Base-by-base conservation (phyloP, 1,140 invertebrate species). In the Aradophagus sp. region DNA sequence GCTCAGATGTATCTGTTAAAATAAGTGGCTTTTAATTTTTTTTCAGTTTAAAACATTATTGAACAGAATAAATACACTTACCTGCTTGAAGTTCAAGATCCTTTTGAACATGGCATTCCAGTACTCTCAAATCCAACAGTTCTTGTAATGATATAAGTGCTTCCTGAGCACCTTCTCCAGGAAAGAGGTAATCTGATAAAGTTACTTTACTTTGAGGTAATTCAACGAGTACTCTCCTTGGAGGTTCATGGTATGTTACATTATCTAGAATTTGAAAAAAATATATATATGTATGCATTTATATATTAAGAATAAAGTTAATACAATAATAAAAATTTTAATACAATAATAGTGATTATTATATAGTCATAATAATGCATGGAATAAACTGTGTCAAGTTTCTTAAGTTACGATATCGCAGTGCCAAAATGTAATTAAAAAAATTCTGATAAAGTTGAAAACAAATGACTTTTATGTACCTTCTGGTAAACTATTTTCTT, bases 141-240 rank as follows among this genome's bases (percentile, higher is more conserved):
- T 94, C 93, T 74, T 90, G 87, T 5, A 94, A 87, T 1, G 92
- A 91, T 19, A 90, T 86, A 29, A 93, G 81, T 5, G 91, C 90
- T 79, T 95, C 93, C 34, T 90, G 88, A 0, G 90, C 87, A 1
- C 90, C 91, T 85, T 95, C 93, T 5, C 93, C 93, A 50, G 93
- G 93, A 77, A 95, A 95, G 29, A 94, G 82, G 82, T 96, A 96
- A 81, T 95, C 93, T 42, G 92, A 94, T 5, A 95, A 86, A 13
- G 89, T 89, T 13, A 95, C 80, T 58, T 88, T 86, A 19, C 88
- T 89, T 15, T 88, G 85, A 17, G 89, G 89, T 5, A 93, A 77
- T 15, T 89, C 87, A 4, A 93, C 90, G 44, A 94, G 86, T 1
- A 95, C 92, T 71, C 93, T 84, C 32, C 93, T 86, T 2, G 94